Evolutionary conservation across 1,140 invertebrate genomes (phyloP), one percentile per base, ranked within the genome.

Genomic region (Brachionus manjavacas): DNA sequence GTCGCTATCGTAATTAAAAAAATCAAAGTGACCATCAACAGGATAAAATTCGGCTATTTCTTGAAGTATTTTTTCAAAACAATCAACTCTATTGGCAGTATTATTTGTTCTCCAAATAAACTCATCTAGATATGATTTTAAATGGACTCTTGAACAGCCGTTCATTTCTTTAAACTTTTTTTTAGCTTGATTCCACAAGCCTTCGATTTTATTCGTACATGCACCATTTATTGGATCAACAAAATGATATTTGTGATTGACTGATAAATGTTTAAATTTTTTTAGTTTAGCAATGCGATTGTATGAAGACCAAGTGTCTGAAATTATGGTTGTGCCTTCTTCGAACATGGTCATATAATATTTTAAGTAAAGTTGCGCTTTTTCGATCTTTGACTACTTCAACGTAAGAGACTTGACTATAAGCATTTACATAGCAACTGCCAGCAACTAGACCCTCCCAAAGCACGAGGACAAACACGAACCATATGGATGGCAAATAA

Each of bases 401-500:
- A 68, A 68, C 28, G 12, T 68, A 68, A 25, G 83, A 84, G 23
- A 68, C 81, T 74, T 78, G 25, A 70, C 49, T 76, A 35, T 55
- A 85, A 25, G 31, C 28, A 85, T 96, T 95, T 2, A 95, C 94
- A 89, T 96, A 96, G 4, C 94, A 93, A n/a, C 91, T 92, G 23
- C 95, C 95, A 60, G 94, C 90, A 14, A 95, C 87, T 1, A 95
- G 88, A 14, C 94, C 94, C 90, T 95, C 94, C 92, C 92, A 94
- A 9, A 94, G 86, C n/a, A 94, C 92, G 14, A 95, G 87, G 1
- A 87, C 89, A 85, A 95, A 92, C 0, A 94, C 90, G 43, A 95
- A 92, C 92, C 92, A 94, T 85, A 95, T 92, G 86, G 88, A 93
- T 2, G 93, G 93, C 64, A 94, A 91, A 86, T 92, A 94, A 86